A percentile compares a stretch with the other conserved stretches of the same genome.
Evolutionary conservation across 1,140 invertebrate genomes (phyloP).

Genomic region (Macrotrachela quadricornifera): DNA sequence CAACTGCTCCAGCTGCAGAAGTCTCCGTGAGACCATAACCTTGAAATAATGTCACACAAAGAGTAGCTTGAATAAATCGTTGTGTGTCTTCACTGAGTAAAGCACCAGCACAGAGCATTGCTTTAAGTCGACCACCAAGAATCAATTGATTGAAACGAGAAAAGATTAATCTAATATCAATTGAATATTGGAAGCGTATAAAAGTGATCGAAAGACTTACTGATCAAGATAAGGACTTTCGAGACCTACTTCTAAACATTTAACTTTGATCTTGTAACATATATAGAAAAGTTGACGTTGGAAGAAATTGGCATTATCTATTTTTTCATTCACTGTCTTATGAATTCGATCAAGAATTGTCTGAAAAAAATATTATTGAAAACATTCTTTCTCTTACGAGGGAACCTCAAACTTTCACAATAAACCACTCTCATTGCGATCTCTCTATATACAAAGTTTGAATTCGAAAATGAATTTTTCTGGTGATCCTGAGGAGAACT

Average conservation of each 20-base stretch:
- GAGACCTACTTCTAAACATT: constrained; percentile 14
- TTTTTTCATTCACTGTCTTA: constrained; percentile 75
- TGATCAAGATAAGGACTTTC: neutral
- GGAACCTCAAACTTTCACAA: neutral
- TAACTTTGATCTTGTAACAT: constrained; percentile 46
- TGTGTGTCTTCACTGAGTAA: constrained; percentile 86
- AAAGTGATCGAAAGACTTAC: constrained; percentile 3
- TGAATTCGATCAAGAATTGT: constrained; percentile 81
- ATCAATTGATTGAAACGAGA: too few species aligned
- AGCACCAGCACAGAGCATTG: constrained; percentile 74
- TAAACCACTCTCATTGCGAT: too few species aligned
- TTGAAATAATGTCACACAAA: constrained; percentile 68
- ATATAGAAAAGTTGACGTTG: constrained; percentile 48
- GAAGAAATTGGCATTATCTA: constrained; percentile 50
- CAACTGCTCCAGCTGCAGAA: constrained; percentile 67
- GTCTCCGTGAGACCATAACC: constrained; percentile 96
- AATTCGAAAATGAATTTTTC: too few species aligned
- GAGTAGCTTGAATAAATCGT: constrained; percentile 69
- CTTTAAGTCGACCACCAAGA: constrained; percentile 59
- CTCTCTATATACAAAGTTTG: too few species aligned
- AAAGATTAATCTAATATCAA: too few species aligned
- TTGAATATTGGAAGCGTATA: too few species aligned
- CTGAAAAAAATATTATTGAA: constrained; percentile 41
- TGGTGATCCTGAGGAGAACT: too few species aligned
- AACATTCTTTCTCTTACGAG: neutral